phyloP scores from a whole-genome alignment of 2,797 vertebrate species.

The Mus spretus region DNA sequence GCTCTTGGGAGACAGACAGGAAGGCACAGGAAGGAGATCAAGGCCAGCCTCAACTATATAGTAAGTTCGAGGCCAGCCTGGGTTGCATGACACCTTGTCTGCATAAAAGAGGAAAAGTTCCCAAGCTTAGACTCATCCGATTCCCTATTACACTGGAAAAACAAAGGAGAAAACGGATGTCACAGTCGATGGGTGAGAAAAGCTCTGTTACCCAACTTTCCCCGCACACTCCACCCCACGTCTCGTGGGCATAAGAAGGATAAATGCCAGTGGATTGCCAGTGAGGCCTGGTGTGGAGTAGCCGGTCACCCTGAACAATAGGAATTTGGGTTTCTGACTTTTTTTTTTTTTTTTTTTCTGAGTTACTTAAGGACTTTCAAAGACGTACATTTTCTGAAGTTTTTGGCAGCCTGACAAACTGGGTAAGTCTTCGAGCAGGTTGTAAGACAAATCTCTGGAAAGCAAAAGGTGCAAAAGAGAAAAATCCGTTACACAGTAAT shows the following conservation, averaged over 20 bases:
- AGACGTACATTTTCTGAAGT: constrained; percentile 95
- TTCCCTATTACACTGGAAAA: neutral
- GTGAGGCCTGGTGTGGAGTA: constrained; percentile 22
- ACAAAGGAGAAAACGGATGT: neutral
- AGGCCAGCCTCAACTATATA: neutral
- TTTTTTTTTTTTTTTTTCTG: constrained; percentile 30
- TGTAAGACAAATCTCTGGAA: constrained; percentile 96
- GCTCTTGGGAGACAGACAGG: neutral
- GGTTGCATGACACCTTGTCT: neutral
- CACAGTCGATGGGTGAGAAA: constrained; percentile 26
- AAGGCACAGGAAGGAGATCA: neutral
- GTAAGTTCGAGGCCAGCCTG: neutral
- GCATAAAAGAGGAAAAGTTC: neutral
- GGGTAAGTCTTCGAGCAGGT: constrained; percentile 93
- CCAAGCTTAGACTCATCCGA: constrained; percentile 1
- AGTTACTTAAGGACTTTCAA: constrained; percentile 46
- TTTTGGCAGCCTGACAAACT: constrained; percentile 93
- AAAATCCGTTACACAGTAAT: constrained; percentile 72
- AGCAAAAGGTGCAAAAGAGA: constrained; percentile 77
- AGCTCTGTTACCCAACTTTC: neutral
- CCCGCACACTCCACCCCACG: neutral
- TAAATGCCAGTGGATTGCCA: neutral
- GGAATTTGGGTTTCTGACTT: constrained; percentile 29
- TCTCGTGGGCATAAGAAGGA: neutral
- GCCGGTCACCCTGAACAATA: constrained; percentile 32